These are phyloP conservation scores for Drosophila watanabei DNA, from an alignment of 1,140 invertebrate genomes.

Conservation along the genomic window DNA sequence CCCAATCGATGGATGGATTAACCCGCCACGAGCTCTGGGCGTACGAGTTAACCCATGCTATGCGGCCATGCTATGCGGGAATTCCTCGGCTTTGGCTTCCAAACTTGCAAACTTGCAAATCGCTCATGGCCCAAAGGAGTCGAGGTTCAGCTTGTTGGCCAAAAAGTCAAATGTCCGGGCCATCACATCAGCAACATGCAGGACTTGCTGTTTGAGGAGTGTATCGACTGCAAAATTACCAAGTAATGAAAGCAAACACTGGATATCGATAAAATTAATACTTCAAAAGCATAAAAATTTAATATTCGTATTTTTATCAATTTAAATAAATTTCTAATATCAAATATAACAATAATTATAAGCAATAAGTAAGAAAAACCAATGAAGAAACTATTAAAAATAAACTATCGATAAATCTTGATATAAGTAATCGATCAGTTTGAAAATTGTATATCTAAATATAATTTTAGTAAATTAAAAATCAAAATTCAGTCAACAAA, in stretches of 20 bases:
- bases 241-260: background rate
- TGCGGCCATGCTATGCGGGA: slow-evolving; percentile 13
- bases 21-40: slow-evolving; percentile 5
- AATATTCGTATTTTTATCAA: too few species aligned
- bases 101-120: slow-evolving; percentile 42
- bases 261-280: background rate
- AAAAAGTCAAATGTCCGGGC: slow-evolving; percentile 47
- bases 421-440: too few species aligned
- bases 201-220: background rate
- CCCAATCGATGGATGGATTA: slow-evolving; percentile 35
- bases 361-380: too few species aligned
- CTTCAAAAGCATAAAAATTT: background rate
- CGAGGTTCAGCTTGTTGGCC: slow-evolving; percentile 19
- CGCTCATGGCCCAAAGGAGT: slow-evolving; percentile 33
- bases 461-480: too few species aligned
- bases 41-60: slow-evolving; percentile 34
- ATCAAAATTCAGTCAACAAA: too few species aligned
- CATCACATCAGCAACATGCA: slow-evolving; percentile 45
- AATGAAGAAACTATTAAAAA: too few species aligned
- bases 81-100: slow-evolving; percentile 28
- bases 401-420: too few species aligned
- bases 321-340: too few species aligned
- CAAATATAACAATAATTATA: too few species aligned
- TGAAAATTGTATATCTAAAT: too few species aligned
- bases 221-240: background rate